phyloP scores from a whole-genome alignment of 1,140 invertebrate genomes.

The Diorhabda elongata region DNA sequence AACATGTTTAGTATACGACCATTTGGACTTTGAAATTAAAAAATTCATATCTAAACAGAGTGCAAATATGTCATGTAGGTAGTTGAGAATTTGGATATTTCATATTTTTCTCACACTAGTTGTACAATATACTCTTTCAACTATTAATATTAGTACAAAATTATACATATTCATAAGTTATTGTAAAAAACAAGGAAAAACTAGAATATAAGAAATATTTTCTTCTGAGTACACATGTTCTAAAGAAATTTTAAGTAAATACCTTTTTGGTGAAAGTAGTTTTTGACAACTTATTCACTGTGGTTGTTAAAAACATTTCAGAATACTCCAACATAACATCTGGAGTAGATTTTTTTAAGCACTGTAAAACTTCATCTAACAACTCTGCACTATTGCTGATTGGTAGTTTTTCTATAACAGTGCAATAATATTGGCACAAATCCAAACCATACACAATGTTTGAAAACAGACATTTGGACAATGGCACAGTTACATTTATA shows the following conservation, averaged over 20 bases:
- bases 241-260: slow-evolving; percentile 1
- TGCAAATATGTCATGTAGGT: too few relatives aligned
- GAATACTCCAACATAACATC: slow-evolving; percentile 25
- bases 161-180: background rate
- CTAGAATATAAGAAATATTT: background rate
- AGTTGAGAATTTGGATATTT: background rate
- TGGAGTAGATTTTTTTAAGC: slow-evolving; percentile 30
- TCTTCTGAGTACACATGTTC: background rate
- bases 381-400: slow-evolving; percentile 33
- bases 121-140: background rate
- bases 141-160: background rate
- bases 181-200: background rate
- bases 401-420: slow-evolving; percentile 30
- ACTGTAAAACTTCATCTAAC: slow-evolving; percentile 34
- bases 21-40: too few relatives aligned
- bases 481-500: slow-evolving; percentile 35
- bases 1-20: too few relatives aligned
- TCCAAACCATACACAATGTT: slow-evolving; percentile 35
- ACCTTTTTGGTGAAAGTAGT: slow-evolving; percentile 24
- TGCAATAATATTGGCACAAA: slow-evolving; percentile 30
- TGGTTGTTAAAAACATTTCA: slow-evolving; percentile 24
- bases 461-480: slow-evolving; percentile 39
- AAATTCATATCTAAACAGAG: too few relatives aligned
- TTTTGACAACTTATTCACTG: slow-evolving; percentile 28
- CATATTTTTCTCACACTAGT: background rate